Evolutionary conservation across 1,140 invertebrate species (phyloP).

Genomic region (Heliconius nattereri): DNA sequence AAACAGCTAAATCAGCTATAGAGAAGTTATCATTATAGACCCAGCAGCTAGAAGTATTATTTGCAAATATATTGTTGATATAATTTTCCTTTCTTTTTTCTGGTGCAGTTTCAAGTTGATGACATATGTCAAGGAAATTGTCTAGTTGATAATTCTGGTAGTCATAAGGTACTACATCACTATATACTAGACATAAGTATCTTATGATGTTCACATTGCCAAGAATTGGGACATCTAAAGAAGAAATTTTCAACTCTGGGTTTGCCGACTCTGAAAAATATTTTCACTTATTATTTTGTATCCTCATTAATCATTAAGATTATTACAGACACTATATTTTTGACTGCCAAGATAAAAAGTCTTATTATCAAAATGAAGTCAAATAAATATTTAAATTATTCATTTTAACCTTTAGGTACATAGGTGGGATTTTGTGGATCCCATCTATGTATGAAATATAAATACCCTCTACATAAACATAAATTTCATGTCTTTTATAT

Average conservation of each 20-base stretch:
- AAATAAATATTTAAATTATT: too few relatives aligned
- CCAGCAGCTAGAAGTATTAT: conserved; percentile 58
- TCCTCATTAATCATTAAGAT: not conserved
- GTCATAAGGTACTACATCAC: conserved; percentile 65
- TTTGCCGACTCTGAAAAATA: conserved; percentile 79
- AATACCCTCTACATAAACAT: too few relatives aligned
- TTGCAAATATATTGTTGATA: conserved; percentile 57
- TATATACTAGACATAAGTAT: conserved; percentile 74
- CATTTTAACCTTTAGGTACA: too few relatives aligned
- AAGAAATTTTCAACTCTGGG: conserved; percentile 75
- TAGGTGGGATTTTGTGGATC: too few relatives aligned
- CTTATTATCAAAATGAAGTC: too few relatives aligned
- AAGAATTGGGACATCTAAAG: conserved; percentile 68
- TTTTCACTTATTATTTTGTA: not conserved
- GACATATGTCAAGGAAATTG: conserved; percentile 84
- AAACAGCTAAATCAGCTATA: conserved; percentile 83
- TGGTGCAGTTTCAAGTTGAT: conserved; percentile 72
- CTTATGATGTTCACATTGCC: conserved; percentile 82
- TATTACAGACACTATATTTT: not conserved
- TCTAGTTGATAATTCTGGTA: conserved; percentile 72
- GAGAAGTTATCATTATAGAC: conserved; percentile 69
- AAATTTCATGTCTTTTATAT: too few relatives aligned
- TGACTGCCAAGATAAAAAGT: too few relatives aligned
- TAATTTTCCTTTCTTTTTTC: conserved; percentile 63
- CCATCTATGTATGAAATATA: too few relatives aligned